Conservation (phyloP, 2,113 vertebrate species). For the Passerina amoena region DNA sequence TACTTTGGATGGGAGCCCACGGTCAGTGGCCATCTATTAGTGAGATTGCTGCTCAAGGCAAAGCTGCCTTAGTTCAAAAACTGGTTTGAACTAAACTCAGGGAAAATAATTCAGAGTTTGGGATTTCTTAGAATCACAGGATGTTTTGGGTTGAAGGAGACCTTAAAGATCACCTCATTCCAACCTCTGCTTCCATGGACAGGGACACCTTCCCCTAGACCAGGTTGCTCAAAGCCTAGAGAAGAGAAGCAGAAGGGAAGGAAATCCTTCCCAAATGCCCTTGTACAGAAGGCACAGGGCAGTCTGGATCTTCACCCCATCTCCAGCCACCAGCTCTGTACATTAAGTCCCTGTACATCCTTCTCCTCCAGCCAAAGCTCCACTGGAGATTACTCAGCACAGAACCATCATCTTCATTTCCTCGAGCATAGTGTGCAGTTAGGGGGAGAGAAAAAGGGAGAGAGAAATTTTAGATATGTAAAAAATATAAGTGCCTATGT, state of each 20-base stretch:
- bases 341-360: not conserved
- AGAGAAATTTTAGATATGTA: not conserved
- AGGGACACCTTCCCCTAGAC: not conserved
- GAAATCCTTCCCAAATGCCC: not conserved
- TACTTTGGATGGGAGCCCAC: not conserved
- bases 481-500: not conserved
- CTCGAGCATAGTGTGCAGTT: accelerated
- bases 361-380: not conserved
- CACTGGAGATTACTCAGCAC: not conserved
- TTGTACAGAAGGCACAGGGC: not conserved
- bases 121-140: not conserved
- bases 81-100: not conserved
- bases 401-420: not conserved
- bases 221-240: not conserved
- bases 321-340: not conserved
- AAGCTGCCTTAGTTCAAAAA: not conserved
- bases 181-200: not conserved
- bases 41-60: not conserved
- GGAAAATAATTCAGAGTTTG: not conserved
- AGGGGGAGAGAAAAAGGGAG: not conserved
- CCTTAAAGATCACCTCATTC: not conserved
- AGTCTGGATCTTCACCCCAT: not conserved
- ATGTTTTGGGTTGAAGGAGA: not conserved
- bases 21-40: not conserved
- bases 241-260: not conserved